Evolutionary conservation across 2,888 invertebrate genomes (phyloP).

Genomic region (Ormyrus nitidulus): DNA sequence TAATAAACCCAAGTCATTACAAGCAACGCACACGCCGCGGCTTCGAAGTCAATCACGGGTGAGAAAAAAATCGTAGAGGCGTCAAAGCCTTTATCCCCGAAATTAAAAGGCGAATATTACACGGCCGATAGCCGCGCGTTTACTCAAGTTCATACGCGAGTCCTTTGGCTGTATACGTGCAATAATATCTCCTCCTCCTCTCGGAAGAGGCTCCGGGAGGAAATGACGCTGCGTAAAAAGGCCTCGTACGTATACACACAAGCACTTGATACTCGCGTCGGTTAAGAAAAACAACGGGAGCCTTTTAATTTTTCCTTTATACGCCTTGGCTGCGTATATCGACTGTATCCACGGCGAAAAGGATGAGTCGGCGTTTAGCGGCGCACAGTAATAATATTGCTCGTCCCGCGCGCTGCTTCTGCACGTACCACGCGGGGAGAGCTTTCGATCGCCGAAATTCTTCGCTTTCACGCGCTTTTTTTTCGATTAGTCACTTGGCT

Average conservation of each 20-base stretch:
- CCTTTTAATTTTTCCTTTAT: constrained; percentile 63
- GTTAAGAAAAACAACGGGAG: constrained; percentile 66
- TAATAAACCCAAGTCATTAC: too few species aligned
- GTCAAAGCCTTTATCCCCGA: too few species aligned
- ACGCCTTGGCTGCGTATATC: constrained; percentile 58
- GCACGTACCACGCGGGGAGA: not conserved
- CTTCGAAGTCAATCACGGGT: too few species aligned
- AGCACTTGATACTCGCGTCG: too few species aligned
- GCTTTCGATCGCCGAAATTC: constrained; percentile 23
- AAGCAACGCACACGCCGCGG: too few species aligned
- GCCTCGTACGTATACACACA: constrained; percentile 7
- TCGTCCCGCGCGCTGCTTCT: constrained; percentile 39
- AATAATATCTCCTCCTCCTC: too few species aligned
- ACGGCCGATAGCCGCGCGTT: too few species aligned
- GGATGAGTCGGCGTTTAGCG: constrained; percentile 69
- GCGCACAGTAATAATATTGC: constrained; percentile 67
- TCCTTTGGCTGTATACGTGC: constrained; percentile 23
- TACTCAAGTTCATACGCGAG: constrained; percentile 41
- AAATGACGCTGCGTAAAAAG: not conserved
- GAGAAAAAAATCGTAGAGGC: too few species aligned
- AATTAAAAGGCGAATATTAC: too few species aligned
- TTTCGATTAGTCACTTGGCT: constrained; percentile 47
- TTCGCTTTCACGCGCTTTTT: constrained; percentile 15
- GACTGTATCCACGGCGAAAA: constrained; percentile 59
- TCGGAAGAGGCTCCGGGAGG: not conserved